A percentile compares a stretch with the other conserved stretches of the same genome.
Evolutionary conservation across 2,888 invertebrate species (phyloP).

Genomic region (Rhimphoctona megacephalus): DNA sequence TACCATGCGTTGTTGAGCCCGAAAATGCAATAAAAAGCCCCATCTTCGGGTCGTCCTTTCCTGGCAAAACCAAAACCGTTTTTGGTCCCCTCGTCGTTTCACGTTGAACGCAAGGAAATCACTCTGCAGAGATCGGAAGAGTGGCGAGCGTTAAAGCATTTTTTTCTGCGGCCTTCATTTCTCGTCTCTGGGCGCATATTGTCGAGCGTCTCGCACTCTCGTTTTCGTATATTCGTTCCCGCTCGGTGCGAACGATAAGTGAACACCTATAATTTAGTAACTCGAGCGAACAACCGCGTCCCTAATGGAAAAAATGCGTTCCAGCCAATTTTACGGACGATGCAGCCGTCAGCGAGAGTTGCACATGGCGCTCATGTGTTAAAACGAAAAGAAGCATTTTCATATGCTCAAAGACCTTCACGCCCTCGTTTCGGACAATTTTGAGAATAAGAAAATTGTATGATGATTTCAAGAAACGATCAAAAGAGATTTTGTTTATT

Average conservation of each 20-base stretch:
- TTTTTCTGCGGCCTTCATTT: slow-evolving; percentile 36
- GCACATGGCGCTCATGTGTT: slow-evolving; percentile 8
- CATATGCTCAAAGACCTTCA: not conserved
- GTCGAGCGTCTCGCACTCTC: slow-evolving; percentile 37
- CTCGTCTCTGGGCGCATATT: slow-evolving; percentile 45
- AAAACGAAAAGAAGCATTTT: slow-evolving; percentile 28
- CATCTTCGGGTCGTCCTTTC: slow-evolving; percentile 27
- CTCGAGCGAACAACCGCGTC: slow-evolving; percentile 76
- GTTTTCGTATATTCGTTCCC: slow-evolving; percentile 56
- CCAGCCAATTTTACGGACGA: slow-evolving; percentile 79
- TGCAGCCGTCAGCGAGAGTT: slow-evolving; percentile 72
- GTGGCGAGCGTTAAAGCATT: slow-evolving; percentile 29
- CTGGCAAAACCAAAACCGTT: slow-evolving; percentile 25
- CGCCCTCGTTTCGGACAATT: slow-evolving; percentile 1
- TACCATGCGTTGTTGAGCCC: slow-evolving; percentile 1
- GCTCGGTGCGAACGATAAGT: slow-evolving; percentile 66
- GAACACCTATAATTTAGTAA: slow-evolving; percentile 81
- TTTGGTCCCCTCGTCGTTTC: slow-evolving; percentile 25
- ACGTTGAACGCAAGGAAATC: slow-evolving; percentile 53
- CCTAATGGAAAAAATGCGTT: slow-evolving; percentile 82
- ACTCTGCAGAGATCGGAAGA: slow-evolving; percentile 43
- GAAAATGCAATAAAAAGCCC: slow-evolving; percentile 48
- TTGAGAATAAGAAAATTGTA: not conserved
- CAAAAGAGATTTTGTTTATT: not conserved
- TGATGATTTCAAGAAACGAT: not conserved